Evolutionary conservation across 2,888 invertebrate genomes (phyloP).

Genomic region (Sarcophaga variegata): DNA sequence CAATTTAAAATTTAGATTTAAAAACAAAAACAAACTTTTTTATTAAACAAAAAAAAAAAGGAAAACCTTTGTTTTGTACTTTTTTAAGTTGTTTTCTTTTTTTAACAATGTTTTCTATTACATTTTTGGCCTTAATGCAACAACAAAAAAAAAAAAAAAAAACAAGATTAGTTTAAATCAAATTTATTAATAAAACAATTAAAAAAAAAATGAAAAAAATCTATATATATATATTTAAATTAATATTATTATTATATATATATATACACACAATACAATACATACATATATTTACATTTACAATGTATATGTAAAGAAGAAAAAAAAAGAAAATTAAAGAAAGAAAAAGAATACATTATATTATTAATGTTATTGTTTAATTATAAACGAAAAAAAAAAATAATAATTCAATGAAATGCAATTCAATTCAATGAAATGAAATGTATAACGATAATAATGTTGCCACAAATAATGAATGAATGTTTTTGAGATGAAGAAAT

Average conservation of each 20-base stretch:
- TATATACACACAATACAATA: slow-evolving; percentile 49
- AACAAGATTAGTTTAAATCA: slow-evolving; percentile 71
- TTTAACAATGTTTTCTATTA: slow-evolving; percentile 72
- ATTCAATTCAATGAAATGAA: background rate
- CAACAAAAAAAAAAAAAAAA: slow-evolving; percentile 61
- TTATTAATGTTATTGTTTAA: slow-evolving; percentile 68
- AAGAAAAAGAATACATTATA: slow-evolving; percentile 50
- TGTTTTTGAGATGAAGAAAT: too few species aligned
- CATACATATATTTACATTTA: slow-evolving; percentile 69
- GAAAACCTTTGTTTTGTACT: slow-evolving; percentile 54
- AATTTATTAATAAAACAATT: slow-evolving; percentile 60
- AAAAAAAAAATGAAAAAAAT: slow-evolving; percentile 1
- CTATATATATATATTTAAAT: slow-evolving; percentile 67
- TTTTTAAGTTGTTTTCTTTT: slow-evolving; percentile 48
- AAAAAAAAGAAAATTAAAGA: slow-evolving; percentile 25
- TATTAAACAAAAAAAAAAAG: slow-evolving; percentile 35
- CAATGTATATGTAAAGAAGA: slow-evolving; percentile 66
- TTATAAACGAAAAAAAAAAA: slow-evolving; percentile 41
- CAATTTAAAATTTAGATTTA: slow-evolving; percentile 67
- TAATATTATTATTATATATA: slow-evolving; percentile 52
- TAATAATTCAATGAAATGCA: too few species aligned
- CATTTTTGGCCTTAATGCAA: slow-evolving; percentile 78
- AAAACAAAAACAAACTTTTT: slow-evolving; percentile 47
- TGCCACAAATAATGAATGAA: background rate
- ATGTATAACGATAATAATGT: slow-evolving; percentile 13